phyloP scores from a whole-genome alignment of 2,113 vertebrate species.

The Dinomys branickii region DNA sequence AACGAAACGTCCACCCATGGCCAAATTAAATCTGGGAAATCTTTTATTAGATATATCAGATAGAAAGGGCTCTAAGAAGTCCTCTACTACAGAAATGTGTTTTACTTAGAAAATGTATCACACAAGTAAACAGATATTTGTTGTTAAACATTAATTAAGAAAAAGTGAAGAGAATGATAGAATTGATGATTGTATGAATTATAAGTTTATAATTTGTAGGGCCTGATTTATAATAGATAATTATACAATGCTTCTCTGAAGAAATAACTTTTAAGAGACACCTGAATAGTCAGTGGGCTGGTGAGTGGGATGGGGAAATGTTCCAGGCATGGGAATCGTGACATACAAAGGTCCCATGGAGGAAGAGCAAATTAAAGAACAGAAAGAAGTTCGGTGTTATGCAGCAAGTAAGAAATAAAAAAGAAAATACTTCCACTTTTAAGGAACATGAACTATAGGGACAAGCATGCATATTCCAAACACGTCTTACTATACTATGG shows the following conservation, averaged over 20 bases:
- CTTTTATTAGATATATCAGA: background rate
- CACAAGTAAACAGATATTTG: conserved; percentile 37
- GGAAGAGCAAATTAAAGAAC: background rate
- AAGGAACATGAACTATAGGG: background rate
- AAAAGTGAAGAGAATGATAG: background rate
- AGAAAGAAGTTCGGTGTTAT: background rate
- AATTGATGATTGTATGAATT: background rate
- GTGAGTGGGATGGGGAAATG: background rate
- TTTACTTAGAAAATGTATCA: conserved; percentile 47
- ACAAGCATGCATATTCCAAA: background rate
- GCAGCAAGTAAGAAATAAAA: background rate
- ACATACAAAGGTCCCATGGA: background rate
- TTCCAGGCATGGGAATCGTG: background rate
- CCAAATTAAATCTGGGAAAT: background rate
- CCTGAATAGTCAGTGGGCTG: background rate
- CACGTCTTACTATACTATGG: background rate
- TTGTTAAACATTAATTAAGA: conserved; percentile 25
- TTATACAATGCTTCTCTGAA: conserved; percentile 20
- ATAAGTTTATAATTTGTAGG: background rate
- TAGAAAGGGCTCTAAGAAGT: conserved; percentile 35
- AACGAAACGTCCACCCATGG: background rate
- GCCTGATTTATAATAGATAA: background rate
- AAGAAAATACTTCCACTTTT: conserved; percentile 2
- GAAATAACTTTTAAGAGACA: conserved; percentile 29
- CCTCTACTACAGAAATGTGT: conserved; percentile 7